Base-by-base conservation (phyloP, 2,113 vertebrate genomes). In the Neoarius graeffei region DNA sequence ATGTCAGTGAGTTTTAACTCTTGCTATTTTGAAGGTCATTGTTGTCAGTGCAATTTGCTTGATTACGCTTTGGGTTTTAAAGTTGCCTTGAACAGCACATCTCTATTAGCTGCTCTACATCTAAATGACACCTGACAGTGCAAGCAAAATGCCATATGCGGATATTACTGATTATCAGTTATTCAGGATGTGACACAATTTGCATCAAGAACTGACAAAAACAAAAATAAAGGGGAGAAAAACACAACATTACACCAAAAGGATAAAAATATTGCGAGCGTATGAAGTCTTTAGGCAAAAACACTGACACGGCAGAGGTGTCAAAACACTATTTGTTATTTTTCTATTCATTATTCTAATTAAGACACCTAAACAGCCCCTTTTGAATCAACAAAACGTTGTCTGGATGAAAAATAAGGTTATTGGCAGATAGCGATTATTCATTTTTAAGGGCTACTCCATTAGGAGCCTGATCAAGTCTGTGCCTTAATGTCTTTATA, bases 21-120 rank as follows among this genome's bases (percentile, higher is more conserved):
- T 35, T 79, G 42, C 56, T 86, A 52, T 62, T 52, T 52, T 77
- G 71, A 86, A 85, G 71, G 84, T 85, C 77, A 71, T 7, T 87
- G 62, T 35, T 74, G 86, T 62, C 80, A 74, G 66, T 60, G 69
- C 35, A 57, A 64, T n/a, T 62, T 85, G 64, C 42, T 59, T 42
- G 64, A 83, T 59, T 87, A 62, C 19, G 25, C 15, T 59, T n/a
- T 30, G 17, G 23, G n/a, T 60, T 59, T 77, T 14, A 35, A 35
- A 76, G 84, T 27, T 62, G 54, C 27, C 27, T 52, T 27, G 30
- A 71, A 59, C 14, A 59, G 30, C 80, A 81, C 50, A 73, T 67
- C 25, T 62, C 17, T 79, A 27, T 25, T 50, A 20, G 4, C 27
- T 71, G 64, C 52, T 60, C 23, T 56, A 42, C 50, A 30, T 27